Conservation (phyloP, 2,888 invertebrate species). For the Punctoribates punctum region DNA sequence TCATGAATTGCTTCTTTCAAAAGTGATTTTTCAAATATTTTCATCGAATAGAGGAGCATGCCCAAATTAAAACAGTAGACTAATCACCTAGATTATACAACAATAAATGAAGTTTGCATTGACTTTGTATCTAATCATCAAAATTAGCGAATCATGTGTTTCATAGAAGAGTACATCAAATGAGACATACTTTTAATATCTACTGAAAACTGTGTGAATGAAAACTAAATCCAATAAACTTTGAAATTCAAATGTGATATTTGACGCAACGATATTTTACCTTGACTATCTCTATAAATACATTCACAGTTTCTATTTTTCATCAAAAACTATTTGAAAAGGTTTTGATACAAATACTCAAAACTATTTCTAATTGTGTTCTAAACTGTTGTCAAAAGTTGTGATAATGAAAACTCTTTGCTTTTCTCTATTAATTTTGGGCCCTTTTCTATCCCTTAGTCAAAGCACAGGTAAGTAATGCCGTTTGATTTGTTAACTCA, state of each 20-base stretch:
- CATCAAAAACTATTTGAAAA: neutral
- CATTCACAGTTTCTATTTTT: neutral
- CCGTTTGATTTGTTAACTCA: neutral
- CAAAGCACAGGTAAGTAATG: no score
- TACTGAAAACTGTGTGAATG: no score
- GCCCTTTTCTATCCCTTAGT: neutral
- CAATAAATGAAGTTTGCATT: no score
- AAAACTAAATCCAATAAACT: neutral
- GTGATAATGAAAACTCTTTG: neutral
- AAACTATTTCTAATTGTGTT: neutral
- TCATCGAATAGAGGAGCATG: no score
- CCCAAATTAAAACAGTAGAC: no score
- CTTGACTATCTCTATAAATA: conserved; percentile 8
- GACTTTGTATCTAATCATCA: no score
- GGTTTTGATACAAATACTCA: neutral
- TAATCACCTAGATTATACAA: no score
- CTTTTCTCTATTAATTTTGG: neutral
- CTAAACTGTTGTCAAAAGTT: neutral
- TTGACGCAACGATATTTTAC: neutral
- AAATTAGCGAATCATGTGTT: no score
- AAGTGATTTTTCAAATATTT: no score
- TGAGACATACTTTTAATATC: no score
- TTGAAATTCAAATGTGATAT: neutral
- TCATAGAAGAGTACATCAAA: no score
- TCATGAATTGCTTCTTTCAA: no score